Percentiles rank a stretch among this genome's conserved stretches.
Evolutionary conservation across 2,113 vertebrate genomes (phyloP).

Genomic region (Hippopotamus amphibius): DNA sequence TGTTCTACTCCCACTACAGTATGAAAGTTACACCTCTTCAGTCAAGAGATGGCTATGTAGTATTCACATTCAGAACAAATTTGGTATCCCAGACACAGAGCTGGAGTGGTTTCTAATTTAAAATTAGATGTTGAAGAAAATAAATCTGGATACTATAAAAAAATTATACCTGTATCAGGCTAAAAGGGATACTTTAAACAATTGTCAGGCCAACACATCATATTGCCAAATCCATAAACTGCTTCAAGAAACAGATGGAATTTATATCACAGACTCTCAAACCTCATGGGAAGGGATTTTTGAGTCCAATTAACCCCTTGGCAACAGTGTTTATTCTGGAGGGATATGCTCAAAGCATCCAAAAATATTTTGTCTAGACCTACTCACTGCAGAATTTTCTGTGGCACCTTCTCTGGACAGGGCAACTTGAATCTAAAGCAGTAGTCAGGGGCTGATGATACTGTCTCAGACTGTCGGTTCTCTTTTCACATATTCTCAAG

Average conservation of each 20-base stretch:
- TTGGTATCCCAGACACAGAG: slow-evolving; percentile 58
- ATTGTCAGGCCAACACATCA: slow-evolving; percentile 76
- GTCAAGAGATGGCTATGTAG: slow-evolving; percentile 35
- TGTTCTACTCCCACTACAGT: background rate
- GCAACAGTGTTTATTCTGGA: slow-evolving; percentile 75
- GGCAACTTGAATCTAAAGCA: background rate
- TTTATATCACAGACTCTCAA: slow-evolving; percentile 76
- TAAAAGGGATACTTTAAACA: slow-evolving; percentile 80
- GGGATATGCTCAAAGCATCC: slow-evolving; percentile 65
- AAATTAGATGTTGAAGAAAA: slow-evolving; percentile 77
- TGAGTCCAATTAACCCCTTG: slow-evolving; percentile 84
- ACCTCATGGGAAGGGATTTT: slow-evolving; percentile 77
- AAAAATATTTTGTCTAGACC: slow-evolving; percentile 85
- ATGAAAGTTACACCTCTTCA: slow-evolving; percentile 47
- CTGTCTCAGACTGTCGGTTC: background rate
- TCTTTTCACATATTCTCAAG: background rate
- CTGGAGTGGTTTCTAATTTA: slow-evolving; percentile 77
- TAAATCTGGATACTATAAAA: slow-evolving; percentile 84
- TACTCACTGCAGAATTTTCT: slow-evolving; percentile 74
- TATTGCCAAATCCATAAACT: slow-evolving; percentile 85
- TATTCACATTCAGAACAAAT: slow-evolving; percentile 61
- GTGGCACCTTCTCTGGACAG: background rate
- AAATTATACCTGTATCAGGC: slow-evolving; percentile 81
- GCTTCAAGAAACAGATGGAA: slow-evolving; percentile 82
- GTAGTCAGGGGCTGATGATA: background rate